Percentiles rank a stretch among this genome's conserved stretches.
Conservation (phyloP, 2,797 vertebrate genomes). For the Acanthopagrus latus region DNA sequence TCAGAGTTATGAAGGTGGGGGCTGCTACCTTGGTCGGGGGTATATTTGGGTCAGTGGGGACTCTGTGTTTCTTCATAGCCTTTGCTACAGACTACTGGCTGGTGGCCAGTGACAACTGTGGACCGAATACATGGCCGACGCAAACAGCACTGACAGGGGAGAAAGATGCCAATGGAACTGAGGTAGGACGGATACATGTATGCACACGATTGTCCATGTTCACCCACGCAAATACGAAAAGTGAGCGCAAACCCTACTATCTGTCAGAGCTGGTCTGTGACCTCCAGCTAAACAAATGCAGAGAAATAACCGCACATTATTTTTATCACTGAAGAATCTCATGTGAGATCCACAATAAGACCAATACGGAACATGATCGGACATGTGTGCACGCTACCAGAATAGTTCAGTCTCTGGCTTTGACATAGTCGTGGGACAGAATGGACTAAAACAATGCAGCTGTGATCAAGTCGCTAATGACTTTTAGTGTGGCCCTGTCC, state of each 20-base stretch:
- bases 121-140: constrained; percentile 45
- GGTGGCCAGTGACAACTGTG: constrained; percentile 88
- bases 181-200: constrained; percentile 68
- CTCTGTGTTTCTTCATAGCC: constrained; percentile 88
- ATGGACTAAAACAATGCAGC: neutral
- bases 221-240: neutral
- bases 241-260: neutral
- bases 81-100: constrained; percentile 94
- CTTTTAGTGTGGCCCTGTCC: neutral
- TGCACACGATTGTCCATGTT: neutral
- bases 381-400: constrained; percentile 19
- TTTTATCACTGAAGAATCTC: constrained; percentile 37
- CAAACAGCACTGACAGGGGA: constrained; percentile 2
- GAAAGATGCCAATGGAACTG: constrained; percentile 68
- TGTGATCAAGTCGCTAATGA: neutral
- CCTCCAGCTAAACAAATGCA: constrained; percentile 3
- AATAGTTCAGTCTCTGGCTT: neutral
- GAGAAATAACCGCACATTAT: constrained; percentile 28
- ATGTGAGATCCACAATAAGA: constrained; percentile 25
- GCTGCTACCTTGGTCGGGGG: constrained; percentile 85
- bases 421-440: neutral
- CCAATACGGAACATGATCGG: constrained; percentile 40
- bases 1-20: constrained; percentile 87
- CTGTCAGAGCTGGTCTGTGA: neutral
- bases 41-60: constrained; percentile 83